phyloP scores from a whole-genome alignment of 2,797 vertebrate genomes.

The Adrianichthys oophorus region DNA sequence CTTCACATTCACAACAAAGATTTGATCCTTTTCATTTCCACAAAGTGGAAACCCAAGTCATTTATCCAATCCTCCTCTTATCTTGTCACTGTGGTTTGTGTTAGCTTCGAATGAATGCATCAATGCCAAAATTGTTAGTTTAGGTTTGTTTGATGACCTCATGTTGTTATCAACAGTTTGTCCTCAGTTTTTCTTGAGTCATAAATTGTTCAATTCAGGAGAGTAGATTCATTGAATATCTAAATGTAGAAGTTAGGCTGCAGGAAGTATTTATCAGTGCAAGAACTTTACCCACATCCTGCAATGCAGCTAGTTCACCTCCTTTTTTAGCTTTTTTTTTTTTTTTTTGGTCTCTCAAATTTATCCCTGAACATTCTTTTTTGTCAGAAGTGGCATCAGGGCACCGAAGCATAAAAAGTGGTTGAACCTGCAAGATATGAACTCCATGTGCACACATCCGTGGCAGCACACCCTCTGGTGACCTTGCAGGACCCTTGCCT shows the following conservation, averaged over 20 bases:
- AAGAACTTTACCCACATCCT: constrained; percentile 30
- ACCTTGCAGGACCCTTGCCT: constrained; percentile 67
- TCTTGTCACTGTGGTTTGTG: constrained; percentile 59
- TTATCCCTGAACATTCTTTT: constrained; percentile 54
- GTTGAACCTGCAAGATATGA: constrained; percentile 67
- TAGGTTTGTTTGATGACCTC: constrained; percentile 29
- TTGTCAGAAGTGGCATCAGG: constrained; percentile 58
- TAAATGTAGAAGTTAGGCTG: background rate
- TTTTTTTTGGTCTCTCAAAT: constrained; percentile 67
- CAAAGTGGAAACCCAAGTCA: constrained; percentile 50
- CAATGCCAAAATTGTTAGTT: constrained; percentile 52
- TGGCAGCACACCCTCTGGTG: constrained; percentile 61
- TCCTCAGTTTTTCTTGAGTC: constrained; percentile 32
- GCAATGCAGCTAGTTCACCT: constrained; percentile 22
- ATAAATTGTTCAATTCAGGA: constrained; percentile 34
- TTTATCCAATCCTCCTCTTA: constrained; percentile 54
- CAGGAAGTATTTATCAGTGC: constrained; percentile 27
- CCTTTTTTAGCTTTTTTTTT: constrained; percentile 69
- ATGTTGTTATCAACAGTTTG: constrained; percentile 38
- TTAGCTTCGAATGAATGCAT: constrained; percentile 55
- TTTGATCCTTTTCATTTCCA: constrained; percentile 45
- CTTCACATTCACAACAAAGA: constrained; percentile 20
- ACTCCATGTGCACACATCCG: constrained; percentile 54
- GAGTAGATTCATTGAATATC: constrained; percentile 5
- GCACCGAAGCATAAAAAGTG: constrained; percentile 68